A percentile compares a stretch with the other conserved stretches of the same genome.
Conservation (phyloP, 2,113 vertebrate genomes). For the Uria lomvia region DNA sequence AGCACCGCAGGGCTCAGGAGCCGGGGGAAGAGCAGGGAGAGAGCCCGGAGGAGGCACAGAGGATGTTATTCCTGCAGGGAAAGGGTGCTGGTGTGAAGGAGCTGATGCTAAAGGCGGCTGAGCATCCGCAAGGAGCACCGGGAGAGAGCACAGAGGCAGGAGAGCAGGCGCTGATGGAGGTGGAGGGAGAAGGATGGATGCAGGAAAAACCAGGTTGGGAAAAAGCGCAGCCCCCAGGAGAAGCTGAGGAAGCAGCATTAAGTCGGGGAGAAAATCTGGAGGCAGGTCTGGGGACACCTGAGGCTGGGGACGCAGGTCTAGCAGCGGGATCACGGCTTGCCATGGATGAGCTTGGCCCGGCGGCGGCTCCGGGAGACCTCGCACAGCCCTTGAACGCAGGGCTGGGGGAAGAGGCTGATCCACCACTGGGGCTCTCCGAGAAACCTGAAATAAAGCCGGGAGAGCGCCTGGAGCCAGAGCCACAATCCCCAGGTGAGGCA, state of each 20-base stretch:
- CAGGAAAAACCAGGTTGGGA: neutral
- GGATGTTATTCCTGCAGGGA: neutral
- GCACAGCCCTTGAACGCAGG: fast-evolving
- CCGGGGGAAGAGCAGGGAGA: neutral
- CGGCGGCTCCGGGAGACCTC: fast-evolving
- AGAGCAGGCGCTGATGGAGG: neutral
- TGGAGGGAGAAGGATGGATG: neutral
- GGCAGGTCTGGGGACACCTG: neutral
- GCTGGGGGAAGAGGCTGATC: neutral
- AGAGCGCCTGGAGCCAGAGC: neutral
- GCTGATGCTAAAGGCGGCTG: neutral
- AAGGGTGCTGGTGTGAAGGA: neutral
- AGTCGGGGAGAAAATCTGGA: neutral
- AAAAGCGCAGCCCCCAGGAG: neutral
- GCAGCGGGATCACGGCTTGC: neutral
- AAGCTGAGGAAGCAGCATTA: neutral
- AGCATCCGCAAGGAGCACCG: neutral
- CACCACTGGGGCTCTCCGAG: fast-evolving
- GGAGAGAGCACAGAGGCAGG: neutral
- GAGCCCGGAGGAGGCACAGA: neutral
- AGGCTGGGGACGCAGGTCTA: neutral
- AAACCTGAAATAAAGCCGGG: neutral
- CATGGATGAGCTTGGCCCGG: neutral
- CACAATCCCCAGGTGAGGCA: neutral
- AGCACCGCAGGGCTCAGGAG: neutral